Conservation (phyloP, 2,797 vertebrate species). For the Coccyzus lansbergi region DNA sequence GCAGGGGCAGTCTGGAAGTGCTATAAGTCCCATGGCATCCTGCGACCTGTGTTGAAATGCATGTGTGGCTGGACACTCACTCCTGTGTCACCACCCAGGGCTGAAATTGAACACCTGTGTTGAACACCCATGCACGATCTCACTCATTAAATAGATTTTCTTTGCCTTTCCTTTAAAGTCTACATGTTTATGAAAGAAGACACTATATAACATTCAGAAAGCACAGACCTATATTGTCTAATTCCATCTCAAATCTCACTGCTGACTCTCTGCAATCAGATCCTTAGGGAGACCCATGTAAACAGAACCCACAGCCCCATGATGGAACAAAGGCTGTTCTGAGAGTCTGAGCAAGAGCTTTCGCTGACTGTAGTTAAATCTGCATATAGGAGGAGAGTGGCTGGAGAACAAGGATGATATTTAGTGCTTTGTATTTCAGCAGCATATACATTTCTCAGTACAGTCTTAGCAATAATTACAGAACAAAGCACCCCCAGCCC, state of each 20-base stretch:
- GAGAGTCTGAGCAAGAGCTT: background rate
- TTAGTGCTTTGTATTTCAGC: background rate
- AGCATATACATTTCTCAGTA: background rate
- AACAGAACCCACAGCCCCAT: background rate
- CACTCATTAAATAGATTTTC: background rate
- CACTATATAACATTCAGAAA: background rate
- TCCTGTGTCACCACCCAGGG: background rate
- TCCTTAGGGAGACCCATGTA: background rate
- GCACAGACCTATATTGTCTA: background rate
- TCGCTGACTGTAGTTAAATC: background rate
- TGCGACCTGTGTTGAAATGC: fast-evolving
- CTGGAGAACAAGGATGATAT: background rate
- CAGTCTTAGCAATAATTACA: background rate
- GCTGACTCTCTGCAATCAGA: fast-evolving
- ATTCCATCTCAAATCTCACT: background rate
- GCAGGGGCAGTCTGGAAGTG: background rate
- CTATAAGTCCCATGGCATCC: background rate
- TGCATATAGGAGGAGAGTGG: background rate
- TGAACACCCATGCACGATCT: background rate
- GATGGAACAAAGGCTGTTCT: background rate
- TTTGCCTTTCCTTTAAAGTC: background rate
- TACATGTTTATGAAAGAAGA: background rate
- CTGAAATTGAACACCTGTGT: background rate
- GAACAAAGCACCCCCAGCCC: background rate
- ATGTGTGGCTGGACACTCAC: background rate